These are phyloP conservation scores for Perdita meconis DNA, from an alignment of 2,888 invertebrate genomes.

Conservation along the genomic window DNA sequence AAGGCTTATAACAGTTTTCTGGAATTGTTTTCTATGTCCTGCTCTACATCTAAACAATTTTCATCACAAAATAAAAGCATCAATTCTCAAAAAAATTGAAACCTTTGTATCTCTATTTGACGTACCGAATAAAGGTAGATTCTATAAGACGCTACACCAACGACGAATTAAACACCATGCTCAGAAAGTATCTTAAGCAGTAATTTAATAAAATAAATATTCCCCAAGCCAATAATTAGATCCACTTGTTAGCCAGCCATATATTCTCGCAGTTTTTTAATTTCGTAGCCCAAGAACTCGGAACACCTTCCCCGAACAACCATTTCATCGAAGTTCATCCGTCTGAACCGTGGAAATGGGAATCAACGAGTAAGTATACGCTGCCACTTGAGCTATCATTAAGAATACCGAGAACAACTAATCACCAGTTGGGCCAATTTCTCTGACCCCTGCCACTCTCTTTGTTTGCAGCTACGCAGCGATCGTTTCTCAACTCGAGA, in stretches of 20 bases:
- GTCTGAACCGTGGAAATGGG: constrained; percentile 39
- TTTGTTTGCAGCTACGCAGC: constrained; percentile 8
- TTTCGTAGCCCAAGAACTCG: not conserved
- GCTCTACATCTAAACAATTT: too few species aligned
- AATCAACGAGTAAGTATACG: constrained; percentile 38
- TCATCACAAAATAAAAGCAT: too few species aligned
- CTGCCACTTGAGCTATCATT: constrained; percentile 53
- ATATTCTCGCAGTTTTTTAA: constrained; percentile 11
- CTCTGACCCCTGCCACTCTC: constrained; percentile 26
- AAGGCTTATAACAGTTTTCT: too few species aligned
- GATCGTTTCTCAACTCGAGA: constrained; percentile 15
- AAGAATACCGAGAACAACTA: constrained; percentile 42
- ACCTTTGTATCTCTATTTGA: too few species aligned
- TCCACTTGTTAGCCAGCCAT: not conserved
- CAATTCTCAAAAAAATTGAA: too few species aligned
- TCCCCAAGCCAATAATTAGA: not conserved
- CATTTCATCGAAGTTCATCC: constrained; percentile 43
- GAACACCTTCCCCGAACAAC: not conserved
- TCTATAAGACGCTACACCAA: too few species aligned
- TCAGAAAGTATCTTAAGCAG: not conserved
- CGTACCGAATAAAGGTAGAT: too few species aligned
- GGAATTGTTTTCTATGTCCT: too few species aligned
- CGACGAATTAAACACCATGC: not conserved
- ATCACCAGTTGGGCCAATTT: constrained; percentile 46
- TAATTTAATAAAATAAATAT: not conserved